phyloP scores from a whole-genome alignment of 2,113 vertebrate genomes.

The Cercopithecus mona region DNA sequence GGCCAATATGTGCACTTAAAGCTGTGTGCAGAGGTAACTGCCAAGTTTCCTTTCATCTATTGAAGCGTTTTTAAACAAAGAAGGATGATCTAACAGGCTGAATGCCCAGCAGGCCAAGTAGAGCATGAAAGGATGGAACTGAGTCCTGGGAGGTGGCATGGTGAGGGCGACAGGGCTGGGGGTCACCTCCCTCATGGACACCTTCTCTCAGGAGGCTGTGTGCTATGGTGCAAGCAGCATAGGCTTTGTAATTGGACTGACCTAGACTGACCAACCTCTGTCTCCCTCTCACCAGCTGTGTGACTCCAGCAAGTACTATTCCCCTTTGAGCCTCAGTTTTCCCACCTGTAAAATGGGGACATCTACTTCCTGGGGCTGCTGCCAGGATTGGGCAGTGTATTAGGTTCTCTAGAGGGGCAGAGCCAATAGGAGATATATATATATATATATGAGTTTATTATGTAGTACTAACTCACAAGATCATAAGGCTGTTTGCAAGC shows the following conservation, averaged over 20 bases:
- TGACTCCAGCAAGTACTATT: neutral
- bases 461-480: too few species aligned
- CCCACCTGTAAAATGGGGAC: neutral
- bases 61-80: conserved; percentile 23
- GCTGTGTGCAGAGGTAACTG: conserved; percentile 46
- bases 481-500: too few species aligned
- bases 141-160: neutral
- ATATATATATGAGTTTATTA: too few species aligned
- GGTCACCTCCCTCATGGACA: neutral
- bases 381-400: neutral
- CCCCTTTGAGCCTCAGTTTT: neutral
- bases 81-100: neutral
- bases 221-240: neutral
- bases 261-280: neutral
- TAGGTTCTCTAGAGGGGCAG: too few species aligned
- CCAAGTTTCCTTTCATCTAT: conserved; percentile 20
- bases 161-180: neutral
- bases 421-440: too few species aligned
- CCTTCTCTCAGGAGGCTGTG: neutral
- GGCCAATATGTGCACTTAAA: conserved; percentile 61
- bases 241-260: neutral
- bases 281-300: neutral
- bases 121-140: neutral
- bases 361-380: neutral
- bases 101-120: neutral